Evolutionary conservation across 2,797 vertebrate species (phyloP).

Genomic region (Parauchenoglanis ngamensis): DNA sequence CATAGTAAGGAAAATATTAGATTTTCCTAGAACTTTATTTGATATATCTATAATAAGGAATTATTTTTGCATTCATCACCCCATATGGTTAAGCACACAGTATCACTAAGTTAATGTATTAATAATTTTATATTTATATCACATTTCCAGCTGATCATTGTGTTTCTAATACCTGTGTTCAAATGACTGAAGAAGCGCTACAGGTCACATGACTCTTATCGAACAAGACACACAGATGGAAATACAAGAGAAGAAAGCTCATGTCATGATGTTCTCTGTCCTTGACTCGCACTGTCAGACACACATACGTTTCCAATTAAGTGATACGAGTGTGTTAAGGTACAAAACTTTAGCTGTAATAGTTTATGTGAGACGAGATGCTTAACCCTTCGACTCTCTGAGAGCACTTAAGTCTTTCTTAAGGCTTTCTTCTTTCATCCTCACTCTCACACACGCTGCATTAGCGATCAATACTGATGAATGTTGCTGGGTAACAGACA

Average conservation of each 20-base stretch:
- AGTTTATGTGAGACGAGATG: conserved; percentile 69
- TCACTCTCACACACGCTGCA: conserved; percentile 54
- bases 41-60: neutral
- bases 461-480: conserved; percentile 10
- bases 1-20: neutral
- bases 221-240: conserved; percentile 3
- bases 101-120: neutral
- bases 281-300: conserved; percentile 42
- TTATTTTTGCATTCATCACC: neutral
- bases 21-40: neutral
- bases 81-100: neutral
- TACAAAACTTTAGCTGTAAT: conserved; percentile 71
- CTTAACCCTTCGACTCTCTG: conserved; percentile 74
- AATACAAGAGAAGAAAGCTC: conserved; percentile 13
- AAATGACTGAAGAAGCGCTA: neutral
- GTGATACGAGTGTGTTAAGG: conserved; percentile 51
- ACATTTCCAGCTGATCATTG: neutral
- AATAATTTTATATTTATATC: neutral
- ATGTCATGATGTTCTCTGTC: conserved; percentile 6
- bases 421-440: conserved; percentile 57
- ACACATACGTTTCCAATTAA: conserved; percentile 11
- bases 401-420: conserved; percentile 70
- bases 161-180: neutral
- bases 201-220: conserved; percentile 10
- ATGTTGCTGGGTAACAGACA: conserved; percentile 5